phyloP scores from a whole-genome alignment of 1,140 invertebrate species.

The Akabosia matsudoensis region DNA sequence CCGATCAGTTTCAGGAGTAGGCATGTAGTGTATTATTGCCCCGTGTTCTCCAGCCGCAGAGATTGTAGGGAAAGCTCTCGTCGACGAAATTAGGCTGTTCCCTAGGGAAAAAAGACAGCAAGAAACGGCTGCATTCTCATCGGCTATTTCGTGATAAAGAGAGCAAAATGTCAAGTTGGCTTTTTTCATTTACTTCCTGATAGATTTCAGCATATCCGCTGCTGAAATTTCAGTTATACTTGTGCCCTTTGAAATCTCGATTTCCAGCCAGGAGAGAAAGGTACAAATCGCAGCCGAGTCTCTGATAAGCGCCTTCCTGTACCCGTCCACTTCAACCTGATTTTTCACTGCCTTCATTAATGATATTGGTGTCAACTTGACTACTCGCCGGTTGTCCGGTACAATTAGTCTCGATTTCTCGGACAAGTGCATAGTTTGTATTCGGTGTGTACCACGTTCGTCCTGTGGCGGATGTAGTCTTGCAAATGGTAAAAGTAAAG shows the following conservation, averaged over 20 bases:
- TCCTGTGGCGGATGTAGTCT: too few relatives aligned
- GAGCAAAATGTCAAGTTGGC: too few relatives aligned
- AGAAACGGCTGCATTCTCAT: too few relatives aligned
- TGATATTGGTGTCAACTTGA: constrained; percentile 67
- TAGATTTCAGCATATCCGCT: constrained; percentile 25
- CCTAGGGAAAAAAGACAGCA: too few relatives aligned
- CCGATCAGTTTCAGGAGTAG: constrained; percentile 68
- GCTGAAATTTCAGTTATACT: constrained; percentile 55
- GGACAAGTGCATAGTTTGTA: constrained; percentile 32
- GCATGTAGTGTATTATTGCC: constrained; percentile 86
- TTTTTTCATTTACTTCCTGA: constrained; percentile 35
- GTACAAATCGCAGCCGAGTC: constrained; percentile 89
- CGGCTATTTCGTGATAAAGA: too few relatives aligned
- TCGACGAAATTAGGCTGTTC: constrained; percentile 52
- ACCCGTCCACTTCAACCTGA: constrained; percentile 75
- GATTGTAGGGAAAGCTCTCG: constrained; percentile 78
- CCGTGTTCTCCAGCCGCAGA: constrained; percentile 83
- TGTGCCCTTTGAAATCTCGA: constrained; percentile 55
- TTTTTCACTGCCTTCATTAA: constrained; percentile 83
- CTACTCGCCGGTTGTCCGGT: constrained; percentile 33
- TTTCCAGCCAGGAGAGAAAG: constrained; percentile 81
- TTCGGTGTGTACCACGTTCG: constrained; percentile 41
- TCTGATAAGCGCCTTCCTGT: constrained; percentile 76
- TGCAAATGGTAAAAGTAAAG: too few relatives aligned
- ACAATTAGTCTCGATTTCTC: constrained; percentile 25